A percentile compares a stretch with the other conserved stretches of the same genome.
These are phyloP conservation scores for Gorsachius magnificus DNA, from an alignment of 2,797 vertebrate species.

Conservation along the genomic window DNA sequence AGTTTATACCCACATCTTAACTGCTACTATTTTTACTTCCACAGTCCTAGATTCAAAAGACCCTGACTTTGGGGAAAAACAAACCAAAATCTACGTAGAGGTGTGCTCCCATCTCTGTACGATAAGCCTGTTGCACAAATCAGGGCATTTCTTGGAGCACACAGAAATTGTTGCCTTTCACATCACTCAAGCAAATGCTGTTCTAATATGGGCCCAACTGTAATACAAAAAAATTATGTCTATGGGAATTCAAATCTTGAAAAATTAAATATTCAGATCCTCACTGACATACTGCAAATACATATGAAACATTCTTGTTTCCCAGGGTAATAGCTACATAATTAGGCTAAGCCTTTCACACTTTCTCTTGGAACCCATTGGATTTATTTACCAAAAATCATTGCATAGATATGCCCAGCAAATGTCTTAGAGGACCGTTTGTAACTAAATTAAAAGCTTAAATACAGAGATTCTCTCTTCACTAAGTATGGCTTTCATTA, in stretches of 20 bases:
- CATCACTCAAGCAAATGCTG: neutral
- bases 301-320: neutral
- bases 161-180: neutral
- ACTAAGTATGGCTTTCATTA: neutral
- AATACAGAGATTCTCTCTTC: neutral
- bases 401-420: neutral
- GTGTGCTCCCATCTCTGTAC: neutral
- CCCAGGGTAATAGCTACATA: neutral
- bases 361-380: conserved; percentile 41
- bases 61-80: neutral
- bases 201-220: neutral
- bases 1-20: neutral
- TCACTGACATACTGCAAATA: neutral
- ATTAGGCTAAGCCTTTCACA: conserved; percentile 25
- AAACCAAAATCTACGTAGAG: neutral
- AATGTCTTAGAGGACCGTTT: neutral
- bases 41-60: neutral
- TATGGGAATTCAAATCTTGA: neutral
- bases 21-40: neutral
- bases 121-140: neutral
- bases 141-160: neutral
- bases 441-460: conserved; percentile 4
- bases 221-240: neutral
- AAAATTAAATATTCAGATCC: neutral
- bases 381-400: conserved; percentile 24